Evolutionary conservation across 2,113 vertebrate genomes (phyloP).

Genomic region (Lagopus leucura): DNA sequence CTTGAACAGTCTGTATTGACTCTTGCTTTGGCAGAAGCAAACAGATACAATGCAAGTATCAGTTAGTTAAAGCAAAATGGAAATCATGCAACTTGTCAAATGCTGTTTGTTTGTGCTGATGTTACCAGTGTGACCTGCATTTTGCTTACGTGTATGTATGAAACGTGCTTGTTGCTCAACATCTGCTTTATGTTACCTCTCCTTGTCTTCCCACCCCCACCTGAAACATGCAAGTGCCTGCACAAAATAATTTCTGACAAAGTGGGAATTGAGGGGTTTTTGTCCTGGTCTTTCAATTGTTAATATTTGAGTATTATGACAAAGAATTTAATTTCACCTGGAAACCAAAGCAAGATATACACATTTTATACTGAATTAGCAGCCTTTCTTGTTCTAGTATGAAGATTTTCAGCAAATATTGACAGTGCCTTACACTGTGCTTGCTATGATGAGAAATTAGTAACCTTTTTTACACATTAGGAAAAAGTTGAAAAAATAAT

Average conservation of each 20-base stretch:
- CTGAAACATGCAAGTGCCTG: not conserved
- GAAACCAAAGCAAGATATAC: not conserved
- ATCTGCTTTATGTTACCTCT: conserved; percentile 46
- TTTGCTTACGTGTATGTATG: not conserved
- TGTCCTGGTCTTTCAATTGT: not conserved
- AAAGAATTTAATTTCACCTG: not conserved
- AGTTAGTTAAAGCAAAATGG: not conserved
- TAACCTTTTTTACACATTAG: not conserved
- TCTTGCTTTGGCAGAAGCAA: not conserved
- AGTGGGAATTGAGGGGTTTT: not conserved
- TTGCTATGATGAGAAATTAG: not conserved
- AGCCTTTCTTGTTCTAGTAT: not conserved
- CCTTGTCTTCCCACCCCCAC: not conserved
- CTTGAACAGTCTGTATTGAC: not conserved
- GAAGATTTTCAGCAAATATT: not conserved
- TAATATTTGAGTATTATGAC: not conserved
- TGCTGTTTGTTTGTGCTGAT: not conserved
- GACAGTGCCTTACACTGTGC: not conserved
- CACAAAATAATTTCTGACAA: not conserved
- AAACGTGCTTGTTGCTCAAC: not conserved
- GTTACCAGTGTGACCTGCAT: not conserved
- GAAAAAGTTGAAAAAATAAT: not conserved
- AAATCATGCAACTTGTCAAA: not conserved
- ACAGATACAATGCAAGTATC: not conserved
- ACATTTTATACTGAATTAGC: not conserved